phyloP scores from a whole-genome alignment of 1,140 invertebrate genomes.

The Atta cephalotes region DNA sequence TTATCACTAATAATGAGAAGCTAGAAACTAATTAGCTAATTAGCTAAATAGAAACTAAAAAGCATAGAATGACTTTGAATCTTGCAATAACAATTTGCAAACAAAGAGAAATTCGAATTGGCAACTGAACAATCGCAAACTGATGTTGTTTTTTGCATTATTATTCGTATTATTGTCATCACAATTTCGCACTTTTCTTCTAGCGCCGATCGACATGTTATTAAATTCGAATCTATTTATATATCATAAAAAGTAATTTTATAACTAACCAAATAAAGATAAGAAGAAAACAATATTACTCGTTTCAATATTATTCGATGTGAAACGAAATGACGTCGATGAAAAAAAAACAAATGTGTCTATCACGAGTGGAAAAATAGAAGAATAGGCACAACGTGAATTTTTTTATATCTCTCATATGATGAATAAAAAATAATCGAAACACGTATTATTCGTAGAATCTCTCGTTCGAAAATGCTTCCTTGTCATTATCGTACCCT shows the following conservation, averaged over 20 bases:
- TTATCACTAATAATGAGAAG: constrained; percentile 11
- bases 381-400: background rate
- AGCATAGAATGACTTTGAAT: background rate
- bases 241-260: background rate
- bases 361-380: background rate
- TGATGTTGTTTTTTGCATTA: background rate
- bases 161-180: background rate
- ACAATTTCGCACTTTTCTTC: background rate
- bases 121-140: background rate
- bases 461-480: too few species aligned
- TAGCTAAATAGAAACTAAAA: constrained; percentile 17
- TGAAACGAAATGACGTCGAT: background rate
- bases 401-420: constrained; percentile 6
- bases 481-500: too few species aligned
- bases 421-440: constrained; percentile 30
- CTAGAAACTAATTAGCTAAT: too few species aligned
- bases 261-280: constrained; percentile 14
- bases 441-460: too few species aligned
- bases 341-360: background rate
- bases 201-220: background rate
- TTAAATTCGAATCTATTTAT: constrained; percentile 21
- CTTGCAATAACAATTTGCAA: background rate
- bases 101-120: background rate
- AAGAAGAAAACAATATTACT: constrained; percentile 20
- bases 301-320: background rate